Evolutionary conservation across 2,888 invertebrate genomes (phyloP).

Genomic region (Hirtodrosophila trivittata): DNA sequence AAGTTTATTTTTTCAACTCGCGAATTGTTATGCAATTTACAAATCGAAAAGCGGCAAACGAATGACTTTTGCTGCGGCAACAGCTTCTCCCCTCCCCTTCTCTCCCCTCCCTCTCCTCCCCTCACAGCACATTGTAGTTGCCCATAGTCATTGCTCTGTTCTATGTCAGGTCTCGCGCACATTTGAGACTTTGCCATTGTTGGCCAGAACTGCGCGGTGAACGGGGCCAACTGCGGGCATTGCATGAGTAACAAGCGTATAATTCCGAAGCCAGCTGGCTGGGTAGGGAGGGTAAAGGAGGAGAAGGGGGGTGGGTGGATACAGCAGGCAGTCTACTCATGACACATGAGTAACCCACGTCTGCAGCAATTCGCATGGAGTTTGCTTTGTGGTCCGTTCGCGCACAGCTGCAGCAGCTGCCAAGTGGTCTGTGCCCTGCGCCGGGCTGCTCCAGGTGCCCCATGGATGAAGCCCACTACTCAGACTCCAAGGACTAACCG

Average conservation of each 20-base stretch:
- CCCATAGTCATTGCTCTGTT: conserved; percentile 11
- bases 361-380: conserved; percentile 10
- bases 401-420: conserved; percentile 23
- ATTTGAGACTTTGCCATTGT: conserved; percentile 41
- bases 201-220: conserved; percentile 44
- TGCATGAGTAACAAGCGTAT: conserved; percentile 76
- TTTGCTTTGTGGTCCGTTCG: conserved; percentile 30
- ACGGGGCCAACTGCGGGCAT: conserved; percentile 39
- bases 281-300: neutral
- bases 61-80: conserved; percentile 19
- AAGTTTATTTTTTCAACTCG: conserved; percentile 20
- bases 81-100: neutral
- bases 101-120: neutral
- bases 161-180: conserved; percentile 30
- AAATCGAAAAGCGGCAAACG: conserved; percentile 61
- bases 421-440: conserved; percentile 28
- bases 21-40: conserved; percentile 69
- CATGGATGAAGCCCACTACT: neutral
- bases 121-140: too few species aligned
- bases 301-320: neutral
- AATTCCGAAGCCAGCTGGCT: conserved; percentile 42
- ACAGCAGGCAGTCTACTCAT: conserved; percentile 22
- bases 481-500: conserved; percentile 31
- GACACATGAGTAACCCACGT: conserved; percentile 45
- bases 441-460: neutral